Conservation (phyloP, 1,140 invertebrate species). For the Muscidifurax raptorellus region DNA sequence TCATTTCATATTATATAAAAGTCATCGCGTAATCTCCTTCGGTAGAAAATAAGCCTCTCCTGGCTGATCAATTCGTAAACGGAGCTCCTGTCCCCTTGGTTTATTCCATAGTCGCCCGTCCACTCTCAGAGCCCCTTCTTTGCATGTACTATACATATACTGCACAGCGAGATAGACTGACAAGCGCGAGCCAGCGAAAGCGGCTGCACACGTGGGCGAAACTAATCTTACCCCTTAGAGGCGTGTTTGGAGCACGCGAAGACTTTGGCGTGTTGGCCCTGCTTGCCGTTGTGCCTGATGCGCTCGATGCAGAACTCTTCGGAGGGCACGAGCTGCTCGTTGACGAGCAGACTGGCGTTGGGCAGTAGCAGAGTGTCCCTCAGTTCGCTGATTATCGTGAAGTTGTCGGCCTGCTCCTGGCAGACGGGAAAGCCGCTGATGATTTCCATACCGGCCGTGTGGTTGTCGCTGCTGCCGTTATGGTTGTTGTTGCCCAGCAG, state of each 20-base stretch:
- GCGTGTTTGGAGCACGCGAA: slow-evolving; percentile 80
- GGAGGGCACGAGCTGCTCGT: slow-evolving; percentile 73
- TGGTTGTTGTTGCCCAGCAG: slow-evolving; percentile 60
- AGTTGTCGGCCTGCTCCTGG: slow-evolving; percentile 62
- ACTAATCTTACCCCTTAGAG: slow-evolving; percentile 62
- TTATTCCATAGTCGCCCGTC: neutral
- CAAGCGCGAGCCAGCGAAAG: neutral
- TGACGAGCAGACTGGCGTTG: slow-evolving; percentile 72
- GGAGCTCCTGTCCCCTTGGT: too few species aligned
- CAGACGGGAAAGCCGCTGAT: slow-evolving; percentile 77
- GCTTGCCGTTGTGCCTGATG: slow-evolving; percentile 65
- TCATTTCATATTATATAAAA: neutral
- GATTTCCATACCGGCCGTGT: slow-evolving; percentile 64
- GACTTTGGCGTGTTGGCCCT: slow-evolving; percentile 75
- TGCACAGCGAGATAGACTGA: too few species aligned
- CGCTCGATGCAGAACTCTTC: slow-evolving; percentile 81
- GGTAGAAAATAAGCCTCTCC: neutral
- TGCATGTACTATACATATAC: neutral
- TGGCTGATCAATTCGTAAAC: neutral
- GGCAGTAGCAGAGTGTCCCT: slow-evolving; percentile 69
- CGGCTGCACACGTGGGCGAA: neutral
- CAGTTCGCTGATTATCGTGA: slow-evolving; percentile 74
- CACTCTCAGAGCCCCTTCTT: neutral
- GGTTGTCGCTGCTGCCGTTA: slow-evolving; percentile 49
- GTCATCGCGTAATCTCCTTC: neutral